A percentile compares a stretch with the other conserved stretches of the same genome.
Conservation (phyloP, 2,888 invertebrate genomes). For the Osedax frankpressi region DNA sequence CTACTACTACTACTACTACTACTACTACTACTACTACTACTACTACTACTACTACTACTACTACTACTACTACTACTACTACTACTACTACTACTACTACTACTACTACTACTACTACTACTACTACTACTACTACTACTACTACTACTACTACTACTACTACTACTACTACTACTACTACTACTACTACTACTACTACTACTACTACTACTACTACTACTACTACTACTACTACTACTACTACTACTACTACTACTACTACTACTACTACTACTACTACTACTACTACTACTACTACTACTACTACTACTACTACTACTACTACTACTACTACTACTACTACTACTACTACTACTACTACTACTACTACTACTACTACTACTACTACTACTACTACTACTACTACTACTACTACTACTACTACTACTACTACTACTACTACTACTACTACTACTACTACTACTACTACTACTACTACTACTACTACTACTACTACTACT, state of each 20-base stretch:
- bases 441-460: background rate
- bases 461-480: background rate
- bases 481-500: background rate
- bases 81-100: background rate
- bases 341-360: background rate
- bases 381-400: background rate
- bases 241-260: background rate
- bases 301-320: background rate
- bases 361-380: background rate
- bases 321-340: background rate
- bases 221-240: background rate
- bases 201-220: background rate
- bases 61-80: background rate
- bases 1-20: background rate
- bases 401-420: background rate
- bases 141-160: background rate
- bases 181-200: background rate
- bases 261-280: background rate
- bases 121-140: background rate
- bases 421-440: background rate
- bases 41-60: background rate
- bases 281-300: background rate
- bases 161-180: background rate
- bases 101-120: background rate
- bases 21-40: background rate